Conservation (phyloP, 2,888 invertebrate species). For the Diloba caeruleocephala region DNA sequence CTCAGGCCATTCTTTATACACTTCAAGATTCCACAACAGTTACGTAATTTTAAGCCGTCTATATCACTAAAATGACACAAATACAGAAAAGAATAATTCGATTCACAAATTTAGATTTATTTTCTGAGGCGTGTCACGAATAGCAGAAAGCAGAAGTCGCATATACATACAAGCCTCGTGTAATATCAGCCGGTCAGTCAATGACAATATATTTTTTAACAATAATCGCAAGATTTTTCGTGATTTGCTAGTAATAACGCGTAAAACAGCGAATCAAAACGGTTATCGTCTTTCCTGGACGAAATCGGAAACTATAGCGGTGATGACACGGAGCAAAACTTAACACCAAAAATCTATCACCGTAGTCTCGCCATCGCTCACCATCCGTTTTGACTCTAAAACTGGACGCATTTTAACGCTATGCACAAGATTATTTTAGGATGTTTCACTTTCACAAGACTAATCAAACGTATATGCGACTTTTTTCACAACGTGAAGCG, state of each 20-base stretch:
- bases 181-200: slow-evolving; percentile 90
- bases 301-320: slow-evolving; percentile 82
- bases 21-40: slow-evolving; percentile 89
- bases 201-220: slow-evolving; percentile 88
- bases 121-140: slow-evolving; percentile 89
- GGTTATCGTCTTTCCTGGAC: slow-evolving; percentile 76
- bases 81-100: slow-evolving; percentile 84
- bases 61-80: slow-evolving; percentile 87
- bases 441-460: slow-evolving; percentile 86
- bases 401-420: slow-evolving; percentile 88
- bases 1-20: slow-evolving; percentile 88
- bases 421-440: slow-evolving; percentile 83
- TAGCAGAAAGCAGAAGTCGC: slow-evolving; percentile 89
- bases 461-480: slow-evolving; percentile 80
- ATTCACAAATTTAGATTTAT: slow-evolving; percentile 88
- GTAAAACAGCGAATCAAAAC: slow-evolving; percentile 80
- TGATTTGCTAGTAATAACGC: slow-evolving; percentile 78
- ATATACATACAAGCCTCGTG: slow-evolving; percentile 90
- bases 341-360: slow-evolving; percentile 90
- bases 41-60: slow-evolving; percentile 88
- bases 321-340: slow-evolving; percentile 89
- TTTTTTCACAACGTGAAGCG: slow-evolving; percentile 81
- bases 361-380: slow-evolving; percentile 89
- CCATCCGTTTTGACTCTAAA: slow-evolving; percentile 88
- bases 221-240: slow-evolving; percentile 79